These are phyloP conservation scores for Neolamprologus sp. DNA, from an alignment of 2,113 vertebrate genomes.

Conservation along the genomic window DNA sequence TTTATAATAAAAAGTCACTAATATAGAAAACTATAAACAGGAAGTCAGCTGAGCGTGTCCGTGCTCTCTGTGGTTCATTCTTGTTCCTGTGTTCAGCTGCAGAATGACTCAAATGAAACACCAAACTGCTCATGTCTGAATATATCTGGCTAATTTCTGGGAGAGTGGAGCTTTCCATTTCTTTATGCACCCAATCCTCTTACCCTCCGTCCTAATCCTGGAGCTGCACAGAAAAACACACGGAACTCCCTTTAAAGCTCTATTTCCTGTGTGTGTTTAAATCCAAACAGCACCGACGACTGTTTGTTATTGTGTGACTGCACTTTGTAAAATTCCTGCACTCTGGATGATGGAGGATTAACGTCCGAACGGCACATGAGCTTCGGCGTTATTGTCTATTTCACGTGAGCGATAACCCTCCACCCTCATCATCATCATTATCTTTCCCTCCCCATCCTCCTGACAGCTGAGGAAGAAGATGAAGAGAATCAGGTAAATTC, in stretches of 20 bases:
- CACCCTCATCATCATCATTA: not conserved
- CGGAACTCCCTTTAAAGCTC: not conserved
- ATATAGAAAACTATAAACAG: accelerated
- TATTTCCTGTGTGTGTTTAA: not conserved
- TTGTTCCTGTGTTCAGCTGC: not conserved
- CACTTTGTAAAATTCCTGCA: constrained; percentile 24
- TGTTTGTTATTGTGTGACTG: not conserved
- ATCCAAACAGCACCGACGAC: not conserved
- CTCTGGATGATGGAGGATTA: constrained; percentile 51
- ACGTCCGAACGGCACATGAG: not conserved
- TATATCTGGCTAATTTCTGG: constrained; percentile 39
- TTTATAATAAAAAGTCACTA: not conserved
- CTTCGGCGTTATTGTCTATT: not conserved
- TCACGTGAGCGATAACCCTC: not conserved
- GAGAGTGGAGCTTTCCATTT: constrained; percentile 36
- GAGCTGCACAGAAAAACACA: not conserved
- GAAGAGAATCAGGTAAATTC: not conserved
- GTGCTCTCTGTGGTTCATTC: not conserved
- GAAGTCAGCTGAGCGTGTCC: accelerated
- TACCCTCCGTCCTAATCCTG: constrained; percentile 55
- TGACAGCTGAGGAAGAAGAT: not conserved
- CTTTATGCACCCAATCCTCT: constrained; percentile 71
- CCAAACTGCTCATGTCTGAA: not conserved
- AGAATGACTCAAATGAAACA: not conserved
- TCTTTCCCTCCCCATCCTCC: not conserved